phyloP scores from a whole-genome alignment of 2,113 vertebrate genomes.

The Lathamus discolor region DNA sequence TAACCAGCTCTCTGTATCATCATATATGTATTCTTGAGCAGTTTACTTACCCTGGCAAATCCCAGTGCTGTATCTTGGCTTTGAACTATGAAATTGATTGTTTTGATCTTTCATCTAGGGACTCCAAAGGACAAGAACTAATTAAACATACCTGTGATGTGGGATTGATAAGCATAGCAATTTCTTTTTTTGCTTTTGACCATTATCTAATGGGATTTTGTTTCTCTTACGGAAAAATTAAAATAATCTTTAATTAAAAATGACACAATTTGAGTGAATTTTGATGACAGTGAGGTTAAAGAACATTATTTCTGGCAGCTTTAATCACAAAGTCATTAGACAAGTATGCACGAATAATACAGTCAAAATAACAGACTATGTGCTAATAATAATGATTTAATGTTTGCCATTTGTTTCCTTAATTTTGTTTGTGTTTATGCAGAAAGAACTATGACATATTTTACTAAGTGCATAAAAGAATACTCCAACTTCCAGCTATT shows the following conservation, averaged over 20 bases:
- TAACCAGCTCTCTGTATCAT: background rate
- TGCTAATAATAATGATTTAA: background rate
- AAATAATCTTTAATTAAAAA: slow-evolving; percentile 21
- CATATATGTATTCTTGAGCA: background rate
- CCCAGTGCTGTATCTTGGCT: background rate
- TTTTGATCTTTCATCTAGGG: slow-evolving; percentile 8
- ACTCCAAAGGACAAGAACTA: background rate
- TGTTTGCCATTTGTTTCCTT: background rate
- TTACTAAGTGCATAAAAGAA: background rate
- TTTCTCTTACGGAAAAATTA: background rate
- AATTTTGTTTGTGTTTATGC: background rate
- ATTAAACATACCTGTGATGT: slow-evolving; percentile 15
- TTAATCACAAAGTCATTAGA: background rate
- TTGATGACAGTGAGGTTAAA: slow-evolving; percentile 2
- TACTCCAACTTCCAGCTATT: background rate
- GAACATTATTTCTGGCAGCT: background rate
- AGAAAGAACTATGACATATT: background rate
- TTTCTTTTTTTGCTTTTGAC: background rate
- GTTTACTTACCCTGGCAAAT: background rate
- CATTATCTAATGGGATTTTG: background rate
- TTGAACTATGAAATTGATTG: background rate
- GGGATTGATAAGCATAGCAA: background rate
- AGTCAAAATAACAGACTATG: background rate
- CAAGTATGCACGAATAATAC: background rate
- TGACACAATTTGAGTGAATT: background rate